phyloP scores from a whole-genome alignment of 2,797 vertebrate genomes.

The Sebastes oblongus region DNA sequence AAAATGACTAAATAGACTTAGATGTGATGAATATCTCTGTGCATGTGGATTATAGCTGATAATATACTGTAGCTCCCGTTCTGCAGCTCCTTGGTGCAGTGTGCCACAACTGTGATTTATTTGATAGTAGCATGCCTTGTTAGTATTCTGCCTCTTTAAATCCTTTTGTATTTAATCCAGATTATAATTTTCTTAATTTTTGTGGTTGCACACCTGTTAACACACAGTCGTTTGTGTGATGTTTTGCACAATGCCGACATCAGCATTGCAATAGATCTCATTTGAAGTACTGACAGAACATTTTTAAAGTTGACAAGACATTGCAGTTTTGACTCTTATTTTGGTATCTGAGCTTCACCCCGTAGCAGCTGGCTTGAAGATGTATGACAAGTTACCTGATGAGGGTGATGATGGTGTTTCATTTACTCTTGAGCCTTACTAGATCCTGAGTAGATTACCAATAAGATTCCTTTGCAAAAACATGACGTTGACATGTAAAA shows the following conservation, averaged over 20 bases:
- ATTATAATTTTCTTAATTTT: background rate
- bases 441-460: background rate
- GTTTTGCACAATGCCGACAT: background rate
- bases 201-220: background rate
- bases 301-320: background rate
- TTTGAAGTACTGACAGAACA: background rate
- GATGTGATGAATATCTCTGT: background rate
- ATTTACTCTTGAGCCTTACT: background rate
- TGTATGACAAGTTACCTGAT: background rate
- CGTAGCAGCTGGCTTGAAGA: background rate
- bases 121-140: background rate
- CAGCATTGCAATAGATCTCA: background rate
- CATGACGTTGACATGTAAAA: slow-evolving; percentile 26
- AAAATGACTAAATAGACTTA: background rate
- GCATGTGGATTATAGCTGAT: background rate
- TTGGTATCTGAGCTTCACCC: background rate
- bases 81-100: background rate
- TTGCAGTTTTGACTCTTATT: background rate
- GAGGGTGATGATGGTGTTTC: background rate
- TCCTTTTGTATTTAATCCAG: background rate
- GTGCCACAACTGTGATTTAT: background rate
- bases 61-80: background rate
- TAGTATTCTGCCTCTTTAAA: background rate
- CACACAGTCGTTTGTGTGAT: background rate
- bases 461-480: slow-evolving; percentile 19